Base-by-base conservation (phyloP, 2,888 invertebrate species). In the Cryptocephalus moraei region DNA sequence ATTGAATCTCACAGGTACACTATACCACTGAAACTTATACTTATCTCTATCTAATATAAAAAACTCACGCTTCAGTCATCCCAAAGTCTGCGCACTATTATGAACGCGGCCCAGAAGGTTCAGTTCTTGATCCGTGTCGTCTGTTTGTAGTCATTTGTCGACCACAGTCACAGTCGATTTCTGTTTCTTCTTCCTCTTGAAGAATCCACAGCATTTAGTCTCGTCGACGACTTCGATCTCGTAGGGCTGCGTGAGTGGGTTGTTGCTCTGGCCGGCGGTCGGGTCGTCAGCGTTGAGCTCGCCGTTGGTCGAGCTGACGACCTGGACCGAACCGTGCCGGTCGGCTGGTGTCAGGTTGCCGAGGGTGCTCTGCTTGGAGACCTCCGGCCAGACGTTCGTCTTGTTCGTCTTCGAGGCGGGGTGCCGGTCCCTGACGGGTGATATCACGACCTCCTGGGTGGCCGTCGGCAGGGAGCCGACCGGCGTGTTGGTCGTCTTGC, bases 131-230 rank as follows among this genome's bases (percentile, higher is more conserved):
- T 71, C 71, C 49, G 70, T 70, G 61, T 71, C 70, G 62, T 70
- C 70, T 60, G 68, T 70, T 62, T 70, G 71, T 68, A 71, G 70
- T 71, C 71, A 71, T 70, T 71, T 71, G 53, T 68, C 66, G 55
- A 22, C 22, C 3, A 22, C 22, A 4, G 22, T 22, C 2, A 22
- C 22, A 6, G 70, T 65, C 50, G 67, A 64, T 47, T 66, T 68
- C 84, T 94, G 93, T 86, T 95, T 95, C 90, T 94, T 94, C 89
- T 93, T 94, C 74, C 93, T 86, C 77, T 93, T 92, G 82, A 93
- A 92, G 84, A 95, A 96, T 78, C 94, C 96, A 78, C 96, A 96
- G 81, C 95, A 95, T 92, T 92, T 94, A 78, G 93, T 95, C 81
- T 96, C 95, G 75, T 95, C 94, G 64, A 91, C 86, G 68, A 92